Base-by-base conservation (phyloP, 2,113 vertebrate genomes). In the Thunnus maccoyii region DNA sequence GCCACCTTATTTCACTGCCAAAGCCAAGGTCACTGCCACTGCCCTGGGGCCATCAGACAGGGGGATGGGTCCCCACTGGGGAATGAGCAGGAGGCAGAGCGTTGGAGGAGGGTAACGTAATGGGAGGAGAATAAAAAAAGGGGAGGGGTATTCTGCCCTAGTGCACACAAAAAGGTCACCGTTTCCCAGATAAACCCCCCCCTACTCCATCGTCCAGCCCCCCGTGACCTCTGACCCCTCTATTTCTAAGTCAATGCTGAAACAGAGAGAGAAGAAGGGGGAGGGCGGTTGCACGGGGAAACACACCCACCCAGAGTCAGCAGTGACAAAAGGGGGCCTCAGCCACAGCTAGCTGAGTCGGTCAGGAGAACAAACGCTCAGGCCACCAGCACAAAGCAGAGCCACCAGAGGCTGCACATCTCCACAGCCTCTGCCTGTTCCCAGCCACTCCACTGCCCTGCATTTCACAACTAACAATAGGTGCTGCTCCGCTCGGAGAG, bases 81-180 rank as follows among this genome's bases (percentile, higher is more conserved):
- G 86, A 89, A 70, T 78, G 73, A 82, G 78, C 83, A 86, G 88
- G 84, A 88, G 86, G 72, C 82, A 44, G 83, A 84, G 82, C 25
- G 63, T 16, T 80, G 87, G 87, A 82, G 90, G 85, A 75, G 85
- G 89, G 83, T 83, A 66, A 66, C 60, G 41, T 73, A 84, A 86
- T 80, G 75, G 88, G 89, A 92, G 94, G 95, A 92, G 91, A 81
- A 91, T 93, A 70, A 64, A 90, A 93, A 91, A 80, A 58, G 80
- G 88, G 92, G 90, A 91, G 94, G 94, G 93, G 94, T 94, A 96
- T 96, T 96, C 95, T 97, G 96, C 96, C 94, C 91, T 85, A 89
- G 61, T 92, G 74, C 96, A 96, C 96, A 94, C 89, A 94, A 93
- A 92, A 95, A 95, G 97, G 96, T 98, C 96, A 97, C 91, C 80